Base-by-base conservation (phyloP, 2,797 vertebrate genomes). In the Lacerta bilineata region DNA sequence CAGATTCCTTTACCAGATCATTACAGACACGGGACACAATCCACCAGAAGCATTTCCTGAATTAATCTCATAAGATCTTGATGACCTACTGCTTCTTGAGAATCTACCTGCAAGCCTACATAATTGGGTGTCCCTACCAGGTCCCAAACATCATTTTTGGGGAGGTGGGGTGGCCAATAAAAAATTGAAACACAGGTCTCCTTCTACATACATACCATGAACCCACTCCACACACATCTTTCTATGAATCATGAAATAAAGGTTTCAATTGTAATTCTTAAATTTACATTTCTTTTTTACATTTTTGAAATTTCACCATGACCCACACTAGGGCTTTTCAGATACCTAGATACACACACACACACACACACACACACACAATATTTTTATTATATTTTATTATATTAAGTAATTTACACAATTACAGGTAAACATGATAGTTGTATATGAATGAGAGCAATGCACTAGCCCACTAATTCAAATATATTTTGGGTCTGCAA, bases 1-100 rank as follows among this genome's bases (percentile, higher is more conserved):
- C 18, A 46, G 76, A 84, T 83, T 94, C 84, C 55, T 93, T 87
- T 92, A 93, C 89, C 93, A 95, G 95, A 94, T 95, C 92, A 89
- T 93, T 95, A 94, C 69, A 84, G 91, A 93, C 81, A 91, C 18
- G 23, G 87, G 83, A 23, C n/a, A 81, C 78, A 85, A 55, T 89
- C 83, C 41, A 55, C 13, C 36, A 85, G 33, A 74, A 80, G 64
- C 5, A 59, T 82, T 84, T 84, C 29, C 39, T 78, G 61, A 71
- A 79, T 11, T 27, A 46, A 75, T 46, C 46, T 82, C 79, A 76
- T 9, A 86, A 41, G 29, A 36, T 23, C 8, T 33, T n/a, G n/a
- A 74, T 50, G n/a, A 33, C 10, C 46, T 33, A 39, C 20, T 68
- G 66, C 83, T 81, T 72, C 83, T 83, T 0, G 39, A 3, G 15